Evolutionary conservation across 2,888 invertebrate genomes (phyloP), one percentile per base, ranked within the genome.

Genomic region (Corythucha ciliata): DNA sequence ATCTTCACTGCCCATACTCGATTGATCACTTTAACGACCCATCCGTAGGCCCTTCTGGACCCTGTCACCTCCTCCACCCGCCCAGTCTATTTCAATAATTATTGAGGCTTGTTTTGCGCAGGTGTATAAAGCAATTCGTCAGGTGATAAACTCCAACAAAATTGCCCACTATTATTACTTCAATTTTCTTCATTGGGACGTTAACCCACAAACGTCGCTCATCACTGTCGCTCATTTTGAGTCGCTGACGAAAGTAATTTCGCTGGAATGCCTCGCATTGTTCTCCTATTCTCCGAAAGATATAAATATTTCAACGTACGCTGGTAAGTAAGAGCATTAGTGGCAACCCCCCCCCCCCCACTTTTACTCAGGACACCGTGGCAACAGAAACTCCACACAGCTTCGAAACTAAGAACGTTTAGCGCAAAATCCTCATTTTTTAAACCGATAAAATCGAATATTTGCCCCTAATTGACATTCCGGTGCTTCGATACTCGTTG

Each of bases 241-340:
- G 34, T 74, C 75, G 0, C 65, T 72, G 25, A 68, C 67, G 27
- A 63, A 70, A 26, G 63, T 67, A 42, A 57, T 74, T 7, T 66
- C 66, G 1, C 50, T 80, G 1, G 65, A 71, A 3, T 79, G 79
- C 57, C 63, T 72, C 14, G 76, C 72, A 0, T 66, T 80, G 48
- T 75, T 80, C 57, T 75, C 74, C 59, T 81, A 78, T 59, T 71
- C 72, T 3, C 62, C 71, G 14, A 76, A 74, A 55, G 72, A 71
- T 7, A 74, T 80, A 32, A 67, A 71, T 59, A 62, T 68, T 7
- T 60, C 71, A 53, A 71, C 73, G 14, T 75, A 75, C 62, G 70
- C 69, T 47, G 57, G 54, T 48, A 39, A 48, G 12, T 40, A 12
- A 32, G 18, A n/a, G n/a, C n/a, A n/a, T n/a, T n/a, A n/a, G n/a